A percentile compares a stretch with the other conserved stretches of the same genome.
phyloP scores from a whole-genome alignment of 2,888 invertebrate genomes.

The Lagria hirta region DNA sequence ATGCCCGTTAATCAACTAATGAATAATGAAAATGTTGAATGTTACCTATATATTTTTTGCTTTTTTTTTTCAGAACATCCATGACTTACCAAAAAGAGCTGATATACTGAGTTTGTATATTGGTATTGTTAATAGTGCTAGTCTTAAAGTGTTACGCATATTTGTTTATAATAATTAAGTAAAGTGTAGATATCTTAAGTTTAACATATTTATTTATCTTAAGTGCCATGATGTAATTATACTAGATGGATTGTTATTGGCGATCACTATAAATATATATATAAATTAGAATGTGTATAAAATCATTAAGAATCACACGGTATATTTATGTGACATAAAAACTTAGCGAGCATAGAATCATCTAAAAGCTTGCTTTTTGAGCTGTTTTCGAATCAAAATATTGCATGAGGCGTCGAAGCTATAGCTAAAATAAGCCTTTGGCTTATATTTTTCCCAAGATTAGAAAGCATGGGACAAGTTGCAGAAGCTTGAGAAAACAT shows the following conservation, averaged over 20 bases:
- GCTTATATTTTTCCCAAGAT: too few relatives aligned
- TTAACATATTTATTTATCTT: conserved; percentile 29
- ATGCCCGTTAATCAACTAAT: conserved; percentile 97
- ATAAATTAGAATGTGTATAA: too few relatives aligned
- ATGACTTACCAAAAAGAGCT: conserved; percentile 13
- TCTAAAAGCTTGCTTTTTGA: too few relatives aligned
- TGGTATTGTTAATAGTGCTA: conserved; percentile 25
- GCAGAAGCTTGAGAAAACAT: too few relatives aligned
- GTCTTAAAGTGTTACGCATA: conserved; percentile 23
- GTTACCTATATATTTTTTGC: conserved; percentile 34
- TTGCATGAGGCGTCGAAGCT: too few relatives aligned
- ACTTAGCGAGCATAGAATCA: too few relatives aligned
- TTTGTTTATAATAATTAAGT: conserved; percentile 12
- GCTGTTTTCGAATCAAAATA: too few relatives aligned
- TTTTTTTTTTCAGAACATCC: conserved; percentile 11
- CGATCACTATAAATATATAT: conserved; percentile 38
- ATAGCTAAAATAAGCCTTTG: too few relatives aligned
- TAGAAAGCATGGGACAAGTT: too few relatives aligned
- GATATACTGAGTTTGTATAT: conserved; percentile 12
- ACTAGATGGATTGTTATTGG: conserved; percentile 41
- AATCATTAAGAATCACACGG: too few relatives aligned
- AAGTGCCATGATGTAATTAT: conserved; percentile 42
- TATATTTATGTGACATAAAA: too few relatives aligned
- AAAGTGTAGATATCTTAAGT: conserved; percentile 31
- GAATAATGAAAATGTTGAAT: conserved; percentile 33